Evolutionary conservation across 2,797 vertebrate species (phyloP).

Genomic region (Spea hammondii): DNA sequence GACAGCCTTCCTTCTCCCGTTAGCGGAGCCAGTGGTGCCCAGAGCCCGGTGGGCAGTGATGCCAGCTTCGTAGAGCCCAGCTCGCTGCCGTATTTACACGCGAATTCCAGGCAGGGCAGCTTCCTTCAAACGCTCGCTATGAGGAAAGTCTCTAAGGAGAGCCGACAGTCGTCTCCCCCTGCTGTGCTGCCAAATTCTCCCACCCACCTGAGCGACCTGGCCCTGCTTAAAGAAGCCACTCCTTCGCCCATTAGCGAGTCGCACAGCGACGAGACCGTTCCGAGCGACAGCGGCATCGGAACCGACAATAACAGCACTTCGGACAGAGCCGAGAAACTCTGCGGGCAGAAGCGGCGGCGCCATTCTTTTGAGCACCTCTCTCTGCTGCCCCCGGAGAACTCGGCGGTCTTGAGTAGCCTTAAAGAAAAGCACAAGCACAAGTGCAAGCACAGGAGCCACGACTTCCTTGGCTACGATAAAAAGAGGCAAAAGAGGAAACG

Average conservation of each 20-base stretch:
- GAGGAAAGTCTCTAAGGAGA: slow-evolving; percentile 84
- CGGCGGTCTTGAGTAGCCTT: slow-evolving; percentile 72
- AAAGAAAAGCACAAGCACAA: slow-evolving; percentile 94
- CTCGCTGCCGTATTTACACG: slow-evolving; percentile 82
- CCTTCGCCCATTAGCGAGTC: slow-evolving; percentile 89
- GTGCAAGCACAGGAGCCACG: slow-evolving; percentile 83
- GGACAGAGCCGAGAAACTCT: slow-evolving; percentile 83
- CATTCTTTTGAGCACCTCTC: slow-evolving; percentile 83
- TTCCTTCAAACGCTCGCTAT: slow-evolving; percentile 81
- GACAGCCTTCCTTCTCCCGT: slow-evolving; percentile 83
- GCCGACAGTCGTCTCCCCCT: slow-evolving; percentile 75
- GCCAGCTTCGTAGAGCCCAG: slow-evolving; percentile 92
- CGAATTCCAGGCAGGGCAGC: slow-evolving; percentile 66
- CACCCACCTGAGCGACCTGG: slow-evolving; percentile 83
- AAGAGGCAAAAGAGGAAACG: slow-evolving; percentile 92
- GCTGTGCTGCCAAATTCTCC: slow-evolving; percentile 82
- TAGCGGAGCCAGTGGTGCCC: slow-evolving; percentile 82
- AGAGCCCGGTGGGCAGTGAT: slow-evolving; percentile 88
- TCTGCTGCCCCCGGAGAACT: slow-evolving; percentile 66
- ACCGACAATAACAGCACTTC: slow-evolving; percentile 91
- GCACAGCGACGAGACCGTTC: slow-evolving; percentile 88
- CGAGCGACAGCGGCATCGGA: slow-evolving; percentile 90
- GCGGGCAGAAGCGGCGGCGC: slow-evolving; percentile 79
- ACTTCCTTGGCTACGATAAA: slow-evolving; percentile 83
- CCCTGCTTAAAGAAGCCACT: slow-evolving; percentile 82